Conservation (phyloP, 2,888 invertebrate genomes). For the Lasioglossum zephyrum region DNA sequence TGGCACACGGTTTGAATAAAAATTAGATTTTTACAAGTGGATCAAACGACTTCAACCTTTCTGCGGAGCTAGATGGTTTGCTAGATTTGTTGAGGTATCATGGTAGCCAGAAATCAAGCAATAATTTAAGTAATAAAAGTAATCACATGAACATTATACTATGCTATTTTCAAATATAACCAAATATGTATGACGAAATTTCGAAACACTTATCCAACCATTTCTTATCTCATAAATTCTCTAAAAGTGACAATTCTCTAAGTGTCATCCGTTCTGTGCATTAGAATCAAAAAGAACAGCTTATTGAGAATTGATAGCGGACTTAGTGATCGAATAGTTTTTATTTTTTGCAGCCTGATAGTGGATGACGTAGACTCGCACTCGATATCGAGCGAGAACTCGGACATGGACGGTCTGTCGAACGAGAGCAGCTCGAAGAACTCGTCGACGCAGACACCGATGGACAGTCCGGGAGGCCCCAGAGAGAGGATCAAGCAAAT, state of each 20-base stretch:
- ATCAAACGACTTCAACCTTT: too few relatives aligned
- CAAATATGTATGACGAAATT: too few relatives aligned
- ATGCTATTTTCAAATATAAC: too few relatives aligned
- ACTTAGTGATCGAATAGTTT: neutral
- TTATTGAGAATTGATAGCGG: neutral
- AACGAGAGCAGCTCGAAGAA: slow-evolving; percentile 74
- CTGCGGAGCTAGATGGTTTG: too few relatives aligned
- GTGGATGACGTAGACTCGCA: slow-evolving; percentile 80
- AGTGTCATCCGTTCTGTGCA: neutral
- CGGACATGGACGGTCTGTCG: slow-evolving; percentile 73
- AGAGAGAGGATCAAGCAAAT: slow-evolving; percentile 79
- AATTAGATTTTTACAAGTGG: neutral
- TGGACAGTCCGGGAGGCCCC: slow-evolving; percentile 78
- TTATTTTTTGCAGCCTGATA: slow-evolving; percentile 70
- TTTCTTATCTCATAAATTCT: neutral
- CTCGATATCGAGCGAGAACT: slow-evolving; percentile 72
- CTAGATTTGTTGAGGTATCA: too few relatives aligned
- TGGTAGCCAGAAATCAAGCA: too few relatives aligned
- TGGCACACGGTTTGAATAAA: too few relatives aligned
- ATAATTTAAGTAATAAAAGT: too few relatives aligned
- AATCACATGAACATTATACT: too few relatives aligned
- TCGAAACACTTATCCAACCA: neutral
- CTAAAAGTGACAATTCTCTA: neutral
- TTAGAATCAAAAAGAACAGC: neutral
- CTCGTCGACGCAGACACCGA: slow-evolving; percentile 75